Percentiles rank a stretch among this genome's conserved stretches.
Evolutionary conservation across 2,888 invertebrate genomes (phyloP).

Genomic region (Horisme vitalbata): DNA sequence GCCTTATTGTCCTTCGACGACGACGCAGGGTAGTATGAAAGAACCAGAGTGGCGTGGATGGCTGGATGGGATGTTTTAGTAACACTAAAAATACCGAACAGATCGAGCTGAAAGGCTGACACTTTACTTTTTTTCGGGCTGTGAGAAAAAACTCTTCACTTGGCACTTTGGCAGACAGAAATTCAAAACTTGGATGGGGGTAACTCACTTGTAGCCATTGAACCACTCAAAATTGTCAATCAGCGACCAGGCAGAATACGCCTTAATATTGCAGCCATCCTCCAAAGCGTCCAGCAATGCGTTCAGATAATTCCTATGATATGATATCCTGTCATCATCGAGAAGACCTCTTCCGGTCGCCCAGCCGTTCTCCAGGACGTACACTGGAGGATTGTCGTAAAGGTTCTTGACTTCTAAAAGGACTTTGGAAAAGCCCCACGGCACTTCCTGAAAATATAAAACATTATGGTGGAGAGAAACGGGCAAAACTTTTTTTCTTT

Average conservation of each 20-base stretch:
- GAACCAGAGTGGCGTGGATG: too few relatives aligned
- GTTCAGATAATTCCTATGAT: conserved; percentile 65
- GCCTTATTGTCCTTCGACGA: too few relatives aligned
- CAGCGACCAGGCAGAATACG: conserved; percentile 84
- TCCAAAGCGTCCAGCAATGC: conserved; percentile 71
- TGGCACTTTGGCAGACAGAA: too few relatives aligned
- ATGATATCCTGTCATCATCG: conserved; percentile 73
- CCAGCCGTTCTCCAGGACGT: conserved; percentile 84
- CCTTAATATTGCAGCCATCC: conserved; percentile 72
- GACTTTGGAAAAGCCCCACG: conserved; percentile 83
- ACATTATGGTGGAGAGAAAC: too few relatives aligned
- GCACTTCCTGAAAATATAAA: conserved; percentile 81
- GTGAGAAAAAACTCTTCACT: too few relatives aligned
- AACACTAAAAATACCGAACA: too few relatives aligned
- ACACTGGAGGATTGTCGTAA: conserved; percentile 81
- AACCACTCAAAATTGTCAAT: conserved; percentile 87
- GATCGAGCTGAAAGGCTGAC: too few relatives aligned
- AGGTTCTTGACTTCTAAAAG: conserved; percentile 72
- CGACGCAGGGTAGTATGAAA: too few relatives aligned
- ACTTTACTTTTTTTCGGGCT: too few relatives aligned
- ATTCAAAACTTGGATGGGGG: background rate
- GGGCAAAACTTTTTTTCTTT: too few relatives aligned
- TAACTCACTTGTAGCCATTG: conserved; percentile 79
- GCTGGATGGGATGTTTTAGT: too few relatives aligned
- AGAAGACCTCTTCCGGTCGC: conserved; percentile 69